phyloP scores from a whole-genome alignment of 2,888 invertebrate species.

The Xestia c-nigrum region DNA sequence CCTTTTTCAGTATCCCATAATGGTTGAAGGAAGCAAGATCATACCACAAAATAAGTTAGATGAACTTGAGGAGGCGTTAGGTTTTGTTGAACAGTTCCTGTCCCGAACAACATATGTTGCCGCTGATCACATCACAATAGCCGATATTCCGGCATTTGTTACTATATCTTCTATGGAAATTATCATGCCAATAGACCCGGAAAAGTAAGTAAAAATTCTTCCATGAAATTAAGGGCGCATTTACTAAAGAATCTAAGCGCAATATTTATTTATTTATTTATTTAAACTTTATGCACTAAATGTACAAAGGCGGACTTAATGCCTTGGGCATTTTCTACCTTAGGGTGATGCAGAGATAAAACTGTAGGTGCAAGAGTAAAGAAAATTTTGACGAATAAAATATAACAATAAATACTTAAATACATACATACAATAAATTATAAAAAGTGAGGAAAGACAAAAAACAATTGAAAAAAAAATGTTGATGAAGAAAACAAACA shows the following conservation, averaged over 20 bases:
- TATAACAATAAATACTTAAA: no score
- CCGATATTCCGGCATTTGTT: slow-evolving; percentile 21
- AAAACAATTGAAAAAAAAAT: no score
- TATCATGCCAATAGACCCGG: slow-evolving; percentile 1
- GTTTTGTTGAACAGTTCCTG: slow-evolving; percentile 33
- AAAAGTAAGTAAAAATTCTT: slow-evolving; percentile 21
- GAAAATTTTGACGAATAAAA: no score
- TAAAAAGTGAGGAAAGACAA: no score
- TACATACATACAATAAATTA: no score
- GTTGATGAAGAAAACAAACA: no score
- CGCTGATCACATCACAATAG: slow-evolving; percentile 34
- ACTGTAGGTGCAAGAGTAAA: no score
- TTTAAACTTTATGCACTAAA: no score
- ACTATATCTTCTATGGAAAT: slow-evolving; percentile 4
- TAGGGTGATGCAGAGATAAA: no score
- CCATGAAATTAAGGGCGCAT: neutral
- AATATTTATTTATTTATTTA: no score
- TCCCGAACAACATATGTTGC: slow-evolving; percentile 23
- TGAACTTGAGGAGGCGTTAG: slow-evolving; percentile 13
- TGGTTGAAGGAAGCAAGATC: slow-evolving; percentile 9
- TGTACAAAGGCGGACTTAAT: no score
- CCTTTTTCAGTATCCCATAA: slow-evolving; percentile 11
- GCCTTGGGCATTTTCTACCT: no score
- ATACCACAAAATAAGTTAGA: slow-evolving; percentile 12
- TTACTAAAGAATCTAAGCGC: neutral